A percentile compares a stretch with the other conserved stretches of the same genome.
Conservation (phyloP, 2,113 vertebrate genomes). For the Fulmarus glacialis region DNA sequence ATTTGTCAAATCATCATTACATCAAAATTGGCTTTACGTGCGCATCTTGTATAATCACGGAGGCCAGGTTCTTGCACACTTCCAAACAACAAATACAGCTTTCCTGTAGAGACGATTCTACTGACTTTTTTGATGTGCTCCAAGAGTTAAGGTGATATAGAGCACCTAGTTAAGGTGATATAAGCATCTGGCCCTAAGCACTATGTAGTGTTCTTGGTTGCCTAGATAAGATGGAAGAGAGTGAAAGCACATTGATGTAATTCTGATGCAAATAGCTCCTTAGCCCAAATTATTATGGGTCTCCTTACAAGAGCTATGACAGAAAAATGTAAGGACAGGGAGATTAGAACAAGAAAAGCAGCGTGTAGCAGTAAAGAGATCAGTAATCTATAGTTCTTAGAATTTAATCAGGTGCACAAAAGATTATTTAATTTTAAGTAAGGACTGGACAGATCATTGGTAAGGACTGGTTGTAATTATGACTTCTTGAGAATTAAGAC, state of each 20-base stretch:
- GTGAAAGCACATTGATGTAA: not conserved
- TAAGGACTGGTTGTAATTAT: not conserved
- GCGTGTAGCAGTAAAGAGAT: not conserved
- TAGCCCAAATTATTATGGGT: not conserved
- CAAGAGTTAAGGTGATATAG: not conserved
- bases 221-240: not conserved
- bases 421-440: slow-evolving; percentile 3
- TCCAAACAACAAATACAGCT: not conserved
- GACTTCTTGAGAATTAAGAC: not conserved
- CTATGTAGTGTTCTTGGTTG: not conserved
- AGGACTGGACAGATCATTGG: not conserved
- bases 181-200: not conserved
- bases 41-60: rapidly evolving
- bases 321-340: not conserved
- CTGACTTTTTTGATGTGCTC: not conserved
- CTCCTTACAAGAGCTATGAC: not conserved
- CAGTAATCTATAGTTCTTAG: not conserved
- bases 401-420: not conserved
- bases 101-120: not conserved
- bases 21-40: not conserved
- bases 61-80: not conserved
- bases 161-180: not conserved
- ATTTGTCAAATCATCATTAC: not conserved
- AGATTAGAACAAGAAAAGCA: not conserved
- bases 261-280: not conserved